Conservation (phyloP, 2,113 vertebrate species). For the Trochalopteron elliotii region DNA sequence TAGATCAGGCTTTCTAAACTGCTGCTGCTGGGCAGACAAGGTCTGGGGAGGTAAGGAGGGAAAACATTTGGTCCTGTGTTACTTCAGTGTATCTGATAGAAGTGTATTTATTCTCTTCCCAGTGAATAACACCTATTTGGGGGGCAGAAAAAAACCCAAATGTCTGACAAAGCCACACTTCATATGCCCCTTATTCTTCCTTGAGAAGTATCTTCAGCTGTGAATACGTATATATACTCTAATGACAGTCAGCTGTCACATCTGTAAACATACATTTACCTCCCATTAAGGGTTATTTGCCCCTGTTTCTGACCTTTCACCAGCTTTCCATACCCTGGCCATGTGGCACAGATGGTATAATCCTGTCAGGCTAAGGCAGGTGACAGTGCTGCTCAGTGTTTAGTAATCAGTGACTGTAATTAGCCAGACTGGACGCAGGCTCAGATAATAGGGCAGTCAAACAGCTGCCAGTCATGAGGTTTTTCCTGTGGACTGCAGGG, state of each 20-base stretch:
- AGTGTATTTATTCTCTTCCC: not conserved
- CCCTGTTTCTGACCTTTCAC: slow-evolving; percentile 75
- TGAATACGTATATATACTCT: slow-evolving; percentile 13
- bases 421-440: slow-evolving; percentile 81
- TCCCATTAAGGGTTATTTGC: slow-evolving; percentile 75
- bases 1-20: not conserved
- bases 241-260: slow-evolving; percentile 78
- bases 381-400: slow-evolving; percentile 79
- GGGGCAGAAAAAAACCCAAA: not conserved
- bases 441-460: slow-evolving; percentile 81
- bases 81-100: not conserved
- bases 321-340: slow-evolving; percentile 71
- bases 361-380: slow-evolving; percentile 86
- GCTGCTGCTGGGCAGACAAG: not conserved
- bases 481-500: slow-evolving; percentile 56
- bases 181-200: not conserved
- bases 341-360: slow-evolving; percentile 89
- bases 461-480: slow-evolving; percentile 84
- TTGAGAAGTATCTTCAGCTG: slow-evolving; percentile 67
- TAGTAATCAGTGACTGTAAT: slow-evolving; percentile 91
- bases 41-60: not conserved
- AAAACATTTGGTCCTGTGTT: not conserved
- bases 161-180: slow-evolving; percentile 9
- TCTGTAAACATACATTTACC: slow-evolving; percentile 77
- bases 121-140: not conserved